A percentile compares a stretch with the other conserved stretches of the same genome.
These are phyloP conservation scores for Heliconius sara DNA, from an alignment of 2,888 invertebrate species.

Conservation along the genomic window DNA sequence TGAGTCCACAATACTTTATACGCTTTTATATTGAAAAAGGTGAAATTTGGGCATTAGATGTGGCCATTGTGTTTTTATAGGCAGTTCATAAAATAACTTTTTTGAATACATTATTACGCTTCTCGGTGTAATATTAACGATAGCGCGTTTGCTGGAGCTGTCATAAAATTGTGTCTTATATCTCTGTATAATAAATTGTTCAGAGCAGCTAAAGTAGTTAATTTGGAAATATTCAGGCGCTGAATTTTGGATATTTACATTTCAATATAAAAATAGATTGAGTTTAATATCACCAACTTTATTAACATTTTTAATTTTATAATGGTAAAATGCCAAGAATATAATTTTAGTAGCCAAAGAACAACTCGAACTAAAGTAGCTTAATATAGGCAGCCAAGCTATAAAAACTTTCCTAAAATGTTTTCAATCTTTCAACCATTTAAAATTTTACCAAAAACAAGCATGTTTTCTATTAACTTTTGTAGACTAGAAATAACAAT, in stretches of 20 bases:
- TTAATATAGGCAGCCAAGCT: background rate
- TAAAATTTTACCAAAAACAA: background rate
- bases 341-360: background rate
- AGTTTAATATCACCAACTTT: no score
- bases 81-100: conserved; percentile 77
- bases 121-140: conserved; percentile 72
- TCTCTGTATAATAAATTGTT: conserved; percentile 9
- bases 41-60: conserved; percentile 74
- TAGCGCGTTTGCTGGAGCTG: conserved; percentile 74
- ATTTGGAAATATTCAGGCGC: background rate
- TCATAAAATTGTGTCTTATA: conserved; percentile 25
- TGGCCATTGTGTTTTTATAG: conserved; percentile 78
- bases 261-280: background rate
- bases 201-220: background rate
- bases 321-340: background rate
- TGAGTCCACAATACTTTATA: conserved; percentile 48
- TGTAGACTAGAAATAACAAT: conserved; percentile 11
- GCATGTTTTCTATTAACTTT: background rate
- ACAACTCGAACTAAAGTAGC: background rate
- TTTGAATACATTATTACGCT: conserved; percentile 71
- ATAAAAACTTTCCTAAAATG: background rate
- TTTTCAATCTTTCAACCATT: background rate
- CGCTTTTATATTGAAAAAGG: conserved; percentile 70
- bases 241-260: background rate
- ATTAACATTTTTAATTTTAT: background rate